A percentile compares a stretch with the other conserved stretches of the same genome.
phyloP scores from a whole-genome alignment of 1,140 invertebrate genomes.

The Monomorium pharaonis region DNA sequence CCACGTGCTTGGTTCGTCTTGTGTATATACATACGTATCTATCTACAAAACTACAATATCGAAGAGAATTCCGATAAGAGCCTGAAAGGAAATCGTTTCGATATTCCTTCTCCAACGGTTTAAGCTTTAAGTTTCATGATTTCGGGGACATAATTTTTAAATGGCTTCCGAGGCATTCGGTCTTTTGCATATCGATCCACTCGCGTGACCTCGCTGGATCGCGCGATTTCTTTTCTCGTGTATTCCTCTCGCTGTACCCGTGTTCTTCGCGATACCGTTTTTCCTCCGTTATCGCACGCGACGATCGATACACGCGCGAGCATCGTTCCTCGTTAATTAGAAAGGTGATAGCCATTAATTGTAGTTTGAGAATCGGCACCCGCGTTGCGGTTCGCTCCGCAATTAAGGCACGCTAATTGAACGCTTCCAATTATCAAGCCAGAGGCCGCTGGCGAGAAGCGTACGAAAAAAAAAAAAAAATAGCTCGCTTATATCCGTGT shows the following conservation, averaged over 20 bases:
- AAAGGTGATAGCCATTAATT: conserved; percentile 80
- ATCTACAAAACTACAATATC: conserved; percentile 70
- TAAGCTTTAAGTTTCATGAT: conserved; percentile 66
- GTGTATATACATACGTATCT: conserved; percentile 48
- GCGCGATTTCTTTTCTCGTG: not conserved
- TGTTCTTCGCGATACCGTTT: conserved; percentile 52
- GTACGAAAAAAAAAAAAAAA: conserved; percentile 22
- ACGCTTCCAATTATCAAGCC: conserved; percentile 78
- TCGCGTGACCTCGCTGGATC: not conserved
- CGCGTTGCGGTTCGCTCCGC: conserved; percentile 68
- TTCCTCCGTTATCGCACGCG: conserved; percentile 50
- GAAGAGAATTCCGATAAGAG: conserved; percentile 83
- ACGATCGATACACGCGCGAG: conserved; percentile 66
- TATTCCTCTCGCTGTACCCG: not conserved
- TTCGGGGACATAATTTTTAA: conserved; percentile 22
- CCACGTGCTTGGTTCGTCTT: conserved; percentile 75
- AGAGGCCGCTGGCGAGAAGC: not conserved
- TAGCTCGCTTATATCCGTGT: conserved; percentile 5
- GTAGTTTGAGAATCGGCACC: conserved; percentile 76
- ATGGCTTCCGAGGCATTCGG: not conserved
- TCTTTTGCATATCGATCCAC: not conserved
- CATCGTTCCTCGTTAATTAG: conserved; percentile 79
- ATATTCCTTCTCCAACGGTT: conserved; percentile 73
- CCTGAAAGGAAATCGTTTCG: conserved; percentile 67
- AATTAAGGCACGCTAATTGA: conserved; percentile 80